Base-by-base conservation (phyloP, 2,888 invertebrate species). In the Hartigia nigra region DNA sequence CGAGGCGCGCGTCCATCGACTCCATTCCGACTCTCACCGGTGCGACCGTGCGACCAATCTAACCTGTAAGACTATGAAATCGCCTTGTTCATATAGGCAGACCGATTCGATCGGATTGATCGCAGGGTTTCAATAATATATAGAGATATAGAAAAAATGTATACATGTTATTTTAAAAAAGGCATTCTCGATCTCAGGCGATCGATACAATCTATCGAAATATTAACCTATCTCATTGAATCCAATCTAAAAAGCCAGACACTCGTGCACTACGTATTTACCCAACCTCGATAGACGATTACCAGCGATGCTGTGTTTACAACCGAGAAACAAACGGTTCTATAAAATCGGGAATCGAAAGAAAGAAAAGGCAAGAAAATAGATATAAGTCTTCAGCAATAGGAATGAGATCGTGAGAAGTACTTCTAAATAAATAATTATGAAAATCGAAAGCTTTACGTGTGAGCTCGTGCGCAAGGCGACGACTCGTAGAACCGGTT, bases 1-100 rank as follows among this genome's bases (percentile, higher is more conserved):
- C 93, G 81, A 94, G 91, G 79, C 93, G 93, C 82, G 92, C 86
- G 90, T 93, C 93, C 90, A 94, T 90, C 76, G 92, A 89, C 89
- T 93, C 93, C 93, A 93, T 93, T 78, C 78, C 85, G 84, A 80
- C 82, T 82, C 74, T 82, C 78, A 79, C 83, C 81, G 78, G 79
- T 34, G 35, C 36, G 81, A 82, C 81, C 83, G 70, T 83, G 83
- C 80, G 81, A 82, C 81, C 83, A 82, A 88, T 84, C 85, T 86
- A 86, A 87, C 86, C 88, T 88, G 88, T 81, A 89, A 89, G 85
- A 84, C 88, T 88, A 84, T 78, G 85, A 87, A 88, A 88, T 78
- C 78, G 55, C 55, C 55, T 55, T 55, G 55, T 55, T 55, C 55
- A 55, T 14, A 55, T 55, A 55, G 55, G 55, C 55, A 23, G 80